phyloP scores from a whole-genome alignment of 1,140 invertebrate species.

The Sycobia sp. region DNA sequence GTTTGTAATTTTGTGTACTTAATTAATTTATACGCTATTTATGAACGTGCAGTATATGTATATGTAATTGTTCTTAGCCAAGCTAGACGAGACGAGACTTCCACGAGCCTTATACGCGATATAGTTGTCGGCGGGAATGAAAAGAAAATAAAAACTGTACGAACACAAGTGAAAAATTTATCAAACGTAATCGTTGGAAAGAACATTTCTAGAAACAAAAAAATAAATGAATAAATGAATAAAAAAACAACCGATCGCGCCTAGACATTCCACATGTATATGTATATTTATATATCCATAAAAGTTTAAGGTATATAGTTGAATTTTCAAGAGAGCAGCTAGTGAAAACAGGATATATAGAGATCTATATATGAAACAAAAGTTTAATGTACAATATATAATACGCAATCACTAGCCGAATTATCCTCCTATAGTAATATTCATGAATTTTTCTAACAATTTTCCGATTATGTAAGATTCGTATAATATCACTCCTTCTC shows the following conservation, averaged over 20 bases:
- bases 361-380: background rate
- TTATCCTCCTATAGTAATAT: constrained; percentile 7
- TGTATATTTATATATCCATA: constrained; percentile 32
- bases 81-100: constrained; percentile 56
- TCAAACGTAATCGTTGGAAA: background rate
- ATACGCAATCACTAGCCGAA: constrained; percentile 28
- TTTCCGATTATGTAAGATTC: constrained; percentile 27
- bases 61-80: constrained; percentile 44
- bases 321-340: constrained; percentile 4
- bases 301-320: constrained; percentile 6
- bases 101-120: constrained; percentile 40
- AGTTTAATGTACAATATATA: constrained; percentile 26
- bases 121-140: background rate
- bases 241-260: constrained; percentile 31
- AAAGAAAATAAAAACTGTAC: constrained; percentile 1
- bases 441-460: constrained; percentile 24
- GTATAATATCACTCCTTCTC: too few relatives aligned
- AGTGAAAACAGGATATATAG: background rate
- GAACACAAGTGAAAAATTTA: constrained; percentile 12
- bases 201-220: too few relatives aligned
- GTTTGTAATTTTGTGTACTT: constrained; percentile 64
- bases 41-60: constrained; percentile 53
- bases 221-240: too few relatives aligned
- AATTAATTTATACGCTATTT: constrained; percentile 60
- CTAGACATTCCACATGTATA: constrained; percentile 30